Conservation (phyloP, 2,113 vertebrate genomes). For the Pimephales promelas region DNA sequence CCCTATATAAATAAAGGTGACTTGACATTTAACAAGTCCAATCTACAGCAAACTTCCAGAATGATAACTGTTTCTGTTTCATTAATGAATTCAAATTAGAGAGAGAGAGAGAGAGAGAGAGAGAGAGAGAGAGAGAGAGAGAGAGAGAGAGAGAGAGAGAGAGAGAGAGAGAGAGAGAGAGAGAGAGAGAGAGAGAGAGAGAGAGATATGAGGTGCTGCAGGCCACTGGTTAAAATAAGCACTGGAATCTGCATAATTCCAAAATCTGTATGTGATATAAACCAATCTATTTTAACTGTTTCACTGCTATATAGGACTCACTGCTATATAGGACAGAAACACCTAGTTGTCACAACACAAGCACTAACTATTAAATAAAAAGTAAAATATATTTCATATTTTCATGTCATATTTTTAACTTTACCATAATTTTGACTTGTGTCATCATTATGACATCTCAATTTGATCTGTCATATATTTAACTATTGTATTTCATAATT, state of each 20-base stretch:
- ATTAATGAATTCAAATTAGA: background rate
- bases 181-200: constrained; percentile 6
- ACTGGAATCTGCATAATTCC: constrained; percentile 56
- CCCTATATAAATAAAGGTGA: too few relatives aligned
- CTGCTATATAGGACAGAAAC: background rate
- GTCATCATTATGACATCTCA: too few relatives aligned
- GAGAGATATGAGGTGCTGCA: constrained; percentile 38
- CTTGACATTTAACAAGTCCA: background rate
- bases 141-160: too few relatives aligned
- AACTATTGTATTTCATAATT: too few relatives aligned
- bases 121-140: too few relatives aligned
- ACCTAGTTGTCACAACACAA: background rate
- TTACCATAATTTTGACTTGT: background rate
- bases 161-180: too few relatives aligned
- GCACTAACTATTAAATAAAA: background rate
- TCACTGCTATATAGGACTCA: background rate
- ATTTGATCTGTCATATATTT: too few relatives aligned
- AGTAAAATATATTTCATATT: background rate
- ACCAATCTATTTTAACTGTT: background rate
- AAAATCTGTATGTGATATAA: background rate
- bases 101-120: too few relatives aligned
- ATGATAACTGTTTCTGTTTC: background rate
- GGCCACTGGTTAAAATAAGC: constrained; percentile 53
- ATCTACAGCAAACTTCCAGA: too few relatives aligned
- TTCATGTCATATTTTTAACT: too few relatives aligned